phyloP scores from a whole-genome alignment of 2,888 invertebrate species.

The Heteropelma amictum region DNA sequence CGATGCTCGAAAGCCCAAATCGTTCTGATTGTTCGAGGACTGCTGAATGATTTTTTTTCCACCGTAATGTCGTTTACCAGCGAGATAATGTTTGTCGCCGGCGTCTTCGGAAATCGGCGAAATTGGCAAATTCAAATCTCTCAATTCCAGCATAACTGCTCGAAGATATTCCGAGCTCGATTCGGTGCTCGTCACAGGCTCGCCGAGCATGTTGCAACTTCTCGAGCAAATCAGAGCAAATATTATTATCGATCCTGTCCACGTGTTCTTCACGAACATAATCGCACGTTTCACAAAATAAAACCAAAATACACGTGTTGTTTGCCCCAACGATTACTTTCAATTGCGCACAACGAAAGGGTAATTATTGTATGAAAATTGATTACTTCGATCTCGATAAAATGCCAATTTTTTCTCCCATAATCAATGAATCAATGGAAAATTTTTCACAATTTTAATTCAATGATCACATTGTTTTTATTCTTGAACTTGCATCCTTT shows the following conservation, averaged over 20 bases:
- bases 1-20: conserved; percentile 3
- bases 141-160: conserved; percentile 68
- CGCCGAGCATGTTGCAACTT: conserved; percentile 11
- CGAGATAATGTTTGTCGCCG: conserved; percentile 48
- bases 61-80: conserved; percentile 53
- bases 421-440: not conserved
- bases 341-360: no score
- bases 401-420: not conserved
- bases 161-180: conserved; percentile 69
- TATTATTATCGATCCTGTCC: conserved; percentile 45
- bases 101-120: conserved; percentile 30
- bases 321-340: not conserved
- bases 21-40: conserved; percentile 1
- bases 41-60: conserved; percentile 30
- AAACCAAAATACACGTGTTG: conserved; percentile 7
- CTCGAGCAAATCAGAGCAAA: conserved; percentile 41
- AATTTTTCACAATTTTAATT: no score
- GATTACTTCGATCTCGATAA: no score
- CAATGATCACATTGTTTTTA: not conserved
- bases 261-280: conserved; percentile 50
- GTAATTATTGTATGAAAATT: no score
- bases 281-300: conserved; percentile 18
- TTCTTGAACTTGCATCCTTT: no score
- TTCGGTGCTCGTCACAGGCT: conserved; percentile 57
- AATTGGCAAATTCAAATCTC: conserved; percentile 62